Percentiles rank a stretch among this genome's conserved stretches.
Conservation (phyloP, 2,888 invertebrate species). For the Tanypteryx hageni region DNA sequence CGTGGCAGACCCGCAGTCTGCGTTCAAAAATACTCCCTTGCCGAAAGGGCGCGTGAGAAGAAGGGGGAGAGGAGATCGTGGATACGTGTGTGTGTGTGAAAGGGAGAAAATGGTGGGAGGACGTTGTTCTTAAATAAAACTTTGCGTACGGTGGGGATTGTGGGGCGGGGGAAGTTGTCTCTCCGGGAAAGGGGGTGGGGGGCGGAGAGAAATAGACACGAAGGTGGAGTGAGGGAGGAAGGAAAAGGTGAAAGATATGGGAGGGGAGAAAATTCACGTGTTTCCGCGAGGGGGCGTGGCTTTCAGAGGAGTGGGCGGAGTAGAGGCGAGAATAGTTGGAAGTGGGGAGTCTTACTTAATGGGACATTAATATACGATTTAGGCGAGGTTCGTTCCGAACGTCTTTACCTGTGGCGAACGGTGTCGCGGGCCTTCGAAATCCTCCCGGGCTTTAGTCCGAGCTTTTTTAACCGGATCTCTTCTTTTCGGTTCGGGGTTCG, state of each 20-base stretch:
- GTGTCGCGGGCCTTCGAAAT: background rate
- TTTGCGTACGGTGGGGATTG: conserved; percentile 53
- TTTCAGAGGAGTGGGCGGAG: background rate
- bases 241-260: background rate
- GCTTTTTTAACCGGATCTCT: background rate
- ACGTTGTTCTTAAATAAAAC: conserved; percentile 58
- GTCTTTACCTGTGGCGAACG: background rate
- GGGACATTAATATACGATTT: background rate
- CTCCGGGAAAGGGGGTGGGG: background rate
- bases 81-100: conserved; percentile 39
- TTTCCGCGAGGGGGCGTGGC: background rate
- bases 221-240: background rate
- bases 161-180: background rate
- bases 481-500: background rate
- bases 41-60: conserved; percentile 52
- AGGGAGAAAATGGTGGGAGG: background rate
- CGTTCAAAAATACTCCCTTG: conserved; percentile 60
- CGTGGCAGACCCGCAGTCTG: conserved; percentile 57
- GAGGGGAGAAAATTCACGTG: background rate
- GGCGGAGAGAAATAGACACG: background rate
- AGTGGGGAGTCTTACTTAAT: background rate
- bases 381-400: background rate
- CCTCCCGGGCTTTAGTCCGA: background rate
- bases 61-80: background rate
- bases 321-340: background rate